phyloP scores from a whole-genome alignment of 2,888 invertebrate species.

The Nomada fucata region DNA sequence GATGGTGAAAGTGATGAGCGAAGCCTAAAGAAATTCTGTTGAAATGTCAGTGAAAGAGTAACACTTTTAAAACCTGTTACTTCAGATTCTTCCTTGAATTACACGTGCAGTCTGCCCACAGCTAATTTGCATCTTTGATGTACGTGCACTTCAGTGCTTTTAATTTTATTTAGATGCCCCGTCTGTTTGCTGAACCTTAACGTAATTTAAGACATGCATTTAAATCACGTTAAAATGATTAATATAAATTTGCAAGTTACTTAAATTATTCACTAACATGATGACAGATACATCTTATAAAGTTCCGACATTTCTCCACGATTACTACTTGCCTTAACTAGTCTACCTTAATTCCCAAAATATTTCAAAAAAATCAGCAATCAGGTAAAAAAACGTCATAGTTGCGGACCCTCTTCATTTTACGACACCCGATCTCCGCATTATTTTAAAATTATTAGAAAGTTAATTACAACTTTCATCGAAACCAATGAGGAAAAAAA shows the following conservation, averaged over 20 bases:
- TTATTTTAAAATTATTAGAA: too few relatives aligned
- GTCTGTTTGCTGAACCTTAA: background rate
- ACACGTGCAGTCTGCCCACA: conserved; percentile 28
- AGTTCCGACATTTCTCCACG: background rate
- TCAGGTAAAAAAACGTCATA: too few relatives aligned
- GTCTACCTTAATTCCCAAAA: too few relatives aligned
- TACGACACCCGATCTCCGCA: too few relatives aligned
- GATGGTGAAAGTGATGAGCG: background rate
- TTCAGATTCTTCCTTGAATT: background rate
- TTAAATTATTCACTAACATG: too few relatives aligned
- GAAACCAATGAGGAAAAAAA: too few relatives aligned
- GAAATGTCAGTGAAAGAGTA: conserved; percentile 2
- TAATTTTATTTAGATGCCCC: conserved; percentile 14
- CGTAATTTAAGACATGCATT: conserved; percentile 13
- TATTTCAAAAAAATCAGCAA: too few relatives aligned
- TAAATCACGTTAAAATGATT: background rate
- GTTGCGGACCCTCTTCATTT: too few relatives aligned
- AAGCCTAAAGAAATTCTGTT: background rate
- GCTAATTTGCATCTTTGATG: conserved; percentile 46
- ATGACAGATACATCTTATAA: too few relatives aligned
- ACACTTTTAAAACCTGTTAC: conserved; percentile 18
- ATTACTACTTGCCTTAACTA: too few relatives aligned
- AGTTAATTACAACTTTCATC: too few relatives aligned
- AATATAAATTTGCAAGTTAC: background rate
- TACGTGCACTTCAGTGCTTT: conserved; percentile 1